Percentiles rank a stretch among this genome's conserved stretches.
Evolutionary conservation across 2,888 invertebrate genomes (phyloP).

Genomic region (Pediacus dermestoides): DNA sequence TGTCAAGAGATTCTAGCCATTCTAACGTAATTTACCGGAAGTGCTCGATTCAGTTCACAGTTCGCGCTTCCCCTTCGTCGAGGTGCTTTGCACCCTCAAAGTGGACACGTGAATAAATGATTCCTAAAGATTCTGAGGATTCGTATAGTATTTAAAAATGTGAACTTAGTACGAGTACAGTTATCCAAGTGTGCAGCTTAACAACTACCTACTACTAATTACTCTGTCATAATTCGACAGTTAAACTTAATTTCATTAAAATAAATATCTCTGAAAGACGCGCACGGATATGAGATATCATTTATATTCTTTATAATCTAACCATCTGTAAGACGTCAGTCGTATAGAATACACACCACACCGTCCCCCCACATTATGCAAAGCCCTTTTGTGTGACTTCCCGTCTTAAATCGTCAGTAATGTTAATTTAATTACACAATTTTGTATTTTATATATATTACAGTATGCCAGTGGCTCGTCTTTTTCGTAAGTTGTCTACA

Average conservation of each 20-base stretch:
- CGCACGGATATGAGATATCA: slow-evolving; percentile 22
- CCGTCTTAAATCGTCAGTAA: slow-evolving; percentile 41
- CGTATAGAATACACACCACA: slow-evolving; percentile 11
- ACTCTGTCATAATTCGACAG: too few species aligned
- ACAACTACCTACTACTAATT: too few species aligned
- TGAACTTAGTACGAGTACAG: too few species aligned
- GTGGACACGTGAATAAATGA: too few species aligned
- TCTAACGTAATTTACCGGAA: slow-evolving; percentile 29
- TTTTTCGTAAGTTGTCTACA: neutral
- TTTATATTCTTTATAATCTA: slow-evolving; percentile 31
- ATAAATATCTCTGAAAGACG: slow-evolving; percentile 3
- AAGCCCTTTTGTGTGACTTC: slow-evolving; percentile 38
- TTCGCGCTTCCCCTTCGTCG: slow-evolving; percentile 18
- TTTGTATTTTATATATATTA: slow-evolving; percentile 26
- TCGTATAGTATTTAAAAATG: too few species aligned
- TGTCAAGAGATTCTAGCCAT: slow-evolving; percentile 28
- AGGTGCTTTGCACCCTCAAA: too few species aligned
- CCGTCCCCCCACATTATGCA: slow-evolving; percentile 27
- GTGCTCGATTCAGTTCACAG: slow-evolving; percentile 25
- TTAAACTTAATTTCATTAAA: too few species aligned
- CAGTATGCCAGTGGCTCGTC: neutral
- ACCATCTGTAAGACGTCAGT: slow-evolving; percentile 35
- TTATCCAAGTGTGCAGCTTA: too few species aligned
- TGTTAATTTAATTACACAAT: slow-evolving; percentile 42
- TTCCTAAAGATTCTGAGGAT: too few species aligned